phyloP scores from a whole-genome alignment of 2,888 invertebrate genomes.

The Tortrix viridana region DNA sequence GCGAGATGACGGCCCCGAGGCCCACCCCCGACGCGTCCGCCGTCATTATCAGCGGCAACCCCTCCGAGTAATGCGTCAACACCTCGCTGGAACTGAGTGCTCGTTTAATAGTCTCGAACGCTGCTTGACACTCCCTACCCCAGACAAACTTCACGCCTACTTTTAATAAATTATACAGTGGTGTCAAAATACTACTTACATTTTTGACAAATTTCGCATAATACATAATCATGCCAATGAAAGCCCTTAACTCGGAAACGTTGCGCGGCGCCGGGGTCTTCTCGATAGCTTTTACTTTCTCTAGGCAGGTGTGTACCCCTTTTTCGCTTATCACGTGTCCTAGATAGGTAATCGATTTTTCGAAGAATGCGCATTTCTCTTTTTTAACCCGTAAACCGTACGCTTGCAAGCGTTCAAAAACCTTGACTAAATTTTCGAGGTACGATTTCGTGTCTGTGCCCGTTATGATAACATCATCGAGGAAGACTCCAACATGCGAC shows the following conservation, averaged over 20 bases:
- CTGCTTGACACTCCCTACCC: neutral
- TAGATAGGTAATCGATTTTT: neutral
- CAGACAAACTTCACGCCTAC: neutral
- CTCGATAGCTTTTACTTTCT: neutral
- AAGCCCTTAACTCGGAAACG: neutral
- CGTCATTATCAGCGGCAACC: constrained; percentile 1
- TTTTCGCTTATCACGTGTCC: too few species aligned
- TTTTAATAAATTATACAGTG: constrained; percentile 1
- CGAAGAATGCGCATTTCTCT: constrained; percentile 7
- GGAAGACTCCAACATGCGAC: neutral
- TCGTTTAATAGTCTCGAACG: neutral
- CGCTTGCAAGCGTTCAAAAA: neutral
- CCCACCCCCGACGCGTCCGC: constrained; percentile 8
- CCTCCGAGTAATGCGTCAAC: constrained; percentile 1
- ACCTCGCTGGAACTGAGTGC: constrained; percentile 14
- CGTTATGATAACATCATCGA: constrained; percentile 7
- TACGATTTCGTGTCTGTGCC: neutral
- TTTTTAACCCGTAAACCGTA: neutral
- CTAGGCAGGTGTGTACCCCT: constrained; percentile 2
- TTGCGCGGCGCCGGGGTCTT: neutral
- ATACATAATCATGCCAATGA: constrained; percentile 4
- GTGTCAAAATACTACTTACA: neutral
- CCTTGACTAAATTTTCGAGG: neutral
- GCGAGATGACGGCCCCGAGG: constrained; percentile 4
- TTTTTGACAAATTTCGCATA: constrained; percentile 2